Evolutionary conservation across 2,888 invertebrate species (phyloP).

Genomic region (Lasioglossum villosulum): DNA sequence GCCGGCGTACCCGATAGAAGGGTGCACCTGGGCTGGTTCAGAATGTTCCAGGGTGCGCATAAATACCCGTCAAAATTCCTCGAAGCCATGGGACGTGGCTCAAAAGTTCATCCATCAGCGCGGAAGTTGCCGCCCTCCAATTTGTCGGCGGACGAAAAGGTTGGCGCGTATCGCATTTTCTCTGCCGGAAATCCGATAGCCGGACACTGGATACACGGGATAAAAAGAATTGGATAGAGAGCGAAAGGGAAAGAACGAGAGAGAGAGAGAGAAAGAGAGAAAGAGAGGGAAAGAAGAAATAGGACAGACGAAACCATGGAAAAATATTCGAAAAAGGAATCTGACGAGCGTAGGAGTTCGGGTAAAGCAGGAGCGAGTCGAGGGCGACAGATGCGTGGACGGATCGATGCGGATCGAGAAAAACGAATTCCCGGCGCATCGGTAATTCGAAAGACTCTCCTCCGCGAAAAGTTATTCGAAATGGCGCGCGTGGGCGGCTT

Average conservation of each 20-base stretch:
- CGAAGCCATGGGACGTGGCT: background rate
- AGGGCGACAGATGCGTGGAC: background rate
- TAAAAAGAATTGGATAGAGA: background rate
- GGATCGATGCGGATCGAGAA: slow-evolving; percentile 43
- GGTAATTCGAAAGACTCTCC: slow-evolving; percentile 33
- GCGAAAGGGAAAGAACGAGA: background rate
- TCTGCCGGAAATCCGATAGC: slow-evolving; percentile 25
- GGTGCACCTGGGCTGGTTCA: background rate
- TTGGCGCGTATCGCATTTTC: slow-evolving; percentile 11
- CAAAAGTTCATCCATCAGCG: slow-evolving; percentile 19
- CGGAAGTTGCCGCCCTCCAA: slow-evolving; percentile 12
- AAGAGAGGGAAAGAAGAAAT: background rate
- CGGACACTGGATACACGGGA: background rate
- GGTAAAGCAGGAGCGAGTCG: background rate
- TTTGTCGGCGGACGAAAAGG: slow-evolving; percentile 3
- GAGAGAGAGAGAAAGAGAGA: background rate
- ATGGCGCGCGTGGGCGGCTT: slow-evolving; percentile 13
- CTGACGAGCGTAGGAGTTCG: no score
- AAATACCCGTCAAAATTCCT: slow-evolving; percentile 19
- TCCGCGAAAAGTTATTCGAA: slow-evolving; percentile 54
- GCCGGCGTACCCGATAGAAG: background rate
- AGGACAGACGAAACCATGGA: background rate
- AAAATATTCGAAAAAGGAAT: slow-evolving; percentile 22
- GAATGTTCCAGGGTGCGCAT: background rate
- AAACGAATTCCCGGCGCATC: slow-evolving; percentile 39